phyloP scores from a whole-genome alignment of 2,113 vertebrate genomes.

The Cyrtonyx montezumae region DNA sequence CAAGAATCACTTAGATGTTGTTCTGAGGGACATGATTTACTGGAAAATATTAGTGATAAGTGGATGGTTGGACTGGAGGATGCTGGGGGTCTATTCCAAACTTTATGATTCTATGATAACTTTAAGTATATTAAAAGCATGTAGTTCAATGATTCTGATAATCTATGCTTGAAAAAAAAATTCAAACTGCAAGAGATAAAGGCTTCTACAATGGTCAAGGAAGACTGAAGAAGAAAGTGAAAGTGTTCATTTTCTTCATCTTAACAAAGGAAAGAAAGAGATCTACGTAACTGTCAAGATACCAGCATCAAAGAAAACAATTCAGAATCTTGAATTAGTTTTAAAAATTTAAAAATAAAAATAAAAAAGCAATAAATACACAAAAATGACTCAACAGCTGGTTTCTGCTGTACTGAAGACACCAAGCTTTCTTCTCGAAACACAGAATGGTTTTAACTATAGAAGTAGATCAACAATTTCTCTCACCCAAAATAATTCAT shows the following conservation, averaged over 20 bases:
- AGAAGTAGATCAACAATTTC: not conserved
- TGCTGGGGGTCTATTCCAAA: too few species aligned
- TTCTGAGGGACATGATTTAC: too few species aligned
- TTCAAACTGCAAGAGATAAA: not conserved
- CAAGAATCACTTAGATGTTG: too few species aligned
- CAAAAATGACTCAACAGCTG: fast-evolving
- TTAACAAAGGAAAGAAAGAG: not conserved
- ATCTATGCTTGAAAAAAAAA: not conserved
- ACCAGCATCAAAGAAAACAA: not conserved
- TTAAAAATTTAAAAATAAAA: not conserved
- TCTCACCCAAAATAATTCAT: not conserved
- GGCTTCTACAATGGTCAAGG: not conserved
- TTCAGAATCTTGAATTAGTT: not conserved
- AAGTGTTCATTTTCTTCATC: not conserved
- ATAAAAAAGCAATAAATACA: not conserved
- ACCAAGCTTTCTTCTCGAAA: fast-evolving
- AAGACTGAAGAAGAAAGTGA: not conserved
- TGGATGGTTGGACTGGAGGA: too few species aligned
- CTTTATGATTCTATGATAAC: not conserved
- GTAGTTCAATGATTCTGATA: not conserved
- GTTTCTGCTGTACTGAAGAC: not conserved
- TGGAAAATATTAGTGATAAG: too few species aligned
- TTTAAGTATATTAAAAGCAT: not conserved
- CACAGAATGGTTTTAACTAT: not conserved
- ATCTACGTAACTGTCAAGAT: not conserved